Base-by-base conservation (phyloP, 1,140 invertebrate species). In the Oedothorax gibbosus region DNA sequence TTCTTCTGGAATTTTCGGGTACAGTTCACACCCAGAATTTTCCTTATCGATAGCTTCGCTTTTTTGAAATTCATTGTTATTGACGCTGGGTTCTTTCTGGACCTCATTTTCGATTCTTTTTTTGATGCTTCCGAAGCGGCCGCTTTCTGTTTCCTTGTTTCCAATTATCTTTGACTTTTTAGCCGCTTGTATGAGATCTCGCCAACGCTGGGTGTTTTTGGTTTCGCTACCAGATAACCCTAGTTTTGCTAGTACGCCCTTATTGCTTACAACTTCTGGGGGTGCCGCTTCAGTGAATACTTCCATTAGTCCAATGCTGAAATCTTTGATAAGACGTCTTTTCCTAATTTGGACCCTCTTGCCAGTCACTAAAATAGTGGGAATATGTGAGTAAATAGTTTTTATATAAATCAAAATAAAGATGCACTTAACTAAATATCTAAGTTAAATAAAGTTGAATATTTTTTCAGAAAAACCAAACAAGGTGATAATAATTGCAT, bases 321-420 rank as follows among this genome's bases (percentile, higher is more conserved):
- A 96, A 90, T 96, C 95, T 89, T 96, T 96, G n/a, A 96, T 91
- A 15, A 96, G 92, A 71, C 95, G 92, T 49, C 95, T 91, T 88
- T 96, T 95, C 93, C 95, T 95, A 1, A 95, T 93, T 88, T 94
- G 93, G 6, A 95, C 94, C 89, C 96, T 96, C 88, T 95, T 96
- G 0, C 95, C 95, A n/a, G 72, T 51, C 69, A 95, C 95, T 93
- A 90, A 89, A 69, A 60, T 14, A 57, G 15, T 5, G 35, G 35
- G 35, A 35, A 35, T 35, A 35, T 35, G 35, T 35, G 35, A 35
- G 35, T 35, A 35, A 35, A 35, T 35, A 35, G 35, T 35, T 35
- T 35, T 35, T 35, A 35, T 35, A 35, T 35, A 35, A 35, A 35
- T 35, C 35, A 35, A 35, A 35, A 35, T 35, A 35, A 35, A 1